These are phyloP conservation scores for Enchytraeus crypticus DNA, from an alignment of 2,888 invertebrate genomes.

Conservation along the genomic window DNA sequence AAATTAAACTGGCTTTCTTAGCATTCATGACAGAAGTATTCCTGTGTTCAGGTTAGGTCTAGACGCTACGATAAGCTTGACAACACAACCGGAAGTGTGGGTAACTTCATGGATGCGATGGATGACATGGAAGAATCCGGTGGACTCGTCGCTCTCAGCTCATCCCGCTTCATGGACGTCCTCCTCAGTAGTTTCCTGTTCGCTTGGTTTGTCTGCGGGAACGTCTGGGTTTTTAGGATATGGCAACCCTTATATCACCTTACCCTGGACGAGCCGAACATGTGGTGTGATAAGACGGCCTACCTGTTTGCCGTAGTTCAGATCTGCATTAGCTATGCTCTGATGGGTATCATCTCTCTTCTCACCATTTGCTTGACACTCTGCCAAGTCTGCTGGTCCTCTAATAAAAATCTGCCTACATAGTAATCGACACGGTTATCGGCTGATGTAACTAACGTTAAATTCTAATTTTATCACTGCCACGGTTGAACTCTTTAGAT, in stretches of 20 bases:
- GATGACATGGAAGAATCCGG: conserved; percentile 30
- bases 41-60: conserved; percentile 1
- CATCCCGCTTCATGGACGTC: conserved; percentile 59
- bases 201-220: conserved; percentile 69
- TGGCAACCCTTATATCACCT: conserved; percentile 53
- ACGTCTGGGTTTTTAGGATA: conserved; percentile 68
- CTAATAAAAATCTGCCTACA: too few species aligned
- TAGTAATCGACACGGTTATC: too few species aligned
- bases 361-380: background rate
- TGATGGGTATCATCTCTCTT: conserved; percentile 48
- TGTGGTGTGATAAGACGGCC: conserved; percentile 69
- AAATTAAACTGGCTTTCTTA: too few species aligned
- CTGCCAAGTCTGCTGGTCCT: conserved; percentile 4
- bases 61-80: conserved; percentile 50
- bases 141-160: conserved; percentile 44
- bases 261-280: conserved; percentile 65
- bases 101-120: background rate
- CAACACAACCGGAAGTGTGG: conserved; percentile 22
- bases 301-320: conserved; percentile 70
- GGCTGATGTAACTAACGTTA: too few species aligned
- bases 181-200: conserved; percentile 62
- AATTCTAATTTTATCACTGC: too few species aligned
- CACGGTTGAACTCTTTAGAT: too few species aligned
- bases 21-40: too few species aligned
- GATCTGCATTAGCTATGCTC: conserved; percentile 62